Conservation (phyloP, 2,888 invertebrate species). For the Yponomeuta evonymella region DNA sequence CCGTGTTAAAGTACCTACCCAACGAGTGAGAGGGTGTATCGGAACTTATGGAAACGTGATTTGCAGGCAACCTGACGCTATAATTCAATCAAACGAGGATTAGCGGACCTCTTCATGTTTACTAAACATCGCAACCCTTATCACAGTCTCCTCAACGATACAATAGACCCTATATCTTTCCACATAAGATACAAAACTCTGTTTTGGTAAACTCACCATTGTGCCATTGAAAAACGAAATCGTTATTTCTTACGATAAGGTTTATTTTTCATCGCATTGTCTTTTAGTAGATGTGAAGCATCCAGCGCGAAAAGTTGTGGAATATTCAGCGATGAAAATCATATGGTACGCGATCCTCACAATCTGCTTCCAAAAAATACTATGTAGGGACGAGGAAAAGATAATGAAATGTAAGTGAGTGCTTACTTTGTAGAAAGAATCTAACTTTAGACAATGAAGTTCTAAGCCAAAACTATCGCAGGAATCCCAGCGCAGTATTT, state of each 20-base stretch:
- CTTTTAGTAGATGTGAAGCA: not conserved
- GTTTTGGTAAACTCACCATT: not conserved
- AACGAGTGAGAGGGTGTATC: conserved; percentile 22
- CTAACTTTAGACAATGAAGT: not conserved
- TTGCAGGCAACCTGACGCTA: conserved; percentile 45
- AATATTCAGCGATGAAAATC: conserved; percentile 1
- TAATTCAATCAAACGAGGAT: conserved; percentile 71
- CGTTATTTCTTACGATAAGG: not conserved
- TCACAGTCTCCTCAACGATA: conserved; percentile 17
- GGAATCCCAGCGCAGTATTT: not conserved
- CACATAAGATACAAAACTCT: conserved; percentile 1
- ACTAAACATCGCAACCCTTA: conserved; percentile 41
- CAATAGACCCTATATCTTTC: conserved; percentile 5
- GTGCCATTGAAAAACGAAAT: conserved; percentile 6
- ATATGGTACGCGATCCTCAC: conserved; percentile 17
- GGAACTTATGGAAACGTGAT: conserved; percentile 51
- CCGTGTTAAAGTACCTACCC: conserved; percentile 16
- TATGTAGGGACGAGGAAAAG: conserved; percentile 63
- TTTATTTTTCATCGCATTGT: conserved; percentile 6
- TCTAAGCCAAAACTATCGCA: not conserved
- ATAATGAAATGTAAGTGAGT: conserved; percentile 56
- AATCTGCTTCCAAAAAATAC: conserved; percentile 28
- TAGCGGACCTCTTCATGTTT: conserved; percentile 57
- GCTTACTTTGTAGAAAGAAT: not conserved
- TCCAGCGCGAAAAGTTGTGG: not conserved